Evolutionary conservation across 1,140 invertebrate genomes (phyloP), one percentile per base, ranked within the genome.

Genomic region (Coptotermes formosanus): DNA sequence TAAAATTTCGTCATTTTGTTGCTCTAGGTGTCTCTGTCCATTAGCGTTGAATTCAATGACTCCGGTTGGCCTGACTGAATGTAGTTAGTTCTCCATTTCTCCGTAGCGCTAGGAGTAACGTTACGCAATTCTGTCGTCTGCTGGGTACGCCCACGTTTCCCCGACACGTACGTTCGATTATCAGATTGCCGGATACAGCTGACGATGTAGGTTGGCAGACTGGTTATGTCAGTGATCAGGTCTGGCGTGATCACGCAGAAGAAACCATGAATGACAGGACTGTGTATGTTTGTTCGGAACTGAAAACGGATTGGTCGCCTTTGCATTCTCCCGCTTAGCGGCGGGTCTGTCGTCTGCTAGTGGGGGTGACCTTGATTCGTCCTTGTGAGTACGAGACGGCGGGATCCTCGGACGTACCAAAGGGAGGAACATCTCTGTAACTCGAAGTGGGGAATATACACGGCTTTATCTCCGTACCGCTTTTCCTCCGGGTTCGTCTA

Each of bases 291-390:
- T 12, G 64, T 75, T 75, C 64, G 25, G 8, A 75, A n/a, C 25
- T 75, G n/a, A n/a, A 75, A 3, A 75, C 64, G 7, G 25, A n/a
- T 75, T 12, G 23, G 21, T 52, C 30, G 83, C 59, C 43, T 21
- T 84, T 21, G 83, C 83, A 84, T 30, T 84, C 59, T 84, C 83
- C 83, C 83, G 83, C 83, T 25, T 30, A 84, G 83, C n/a, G 83
- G 83, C 83, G 48, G 64, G 64, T 75, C 25, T 45, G 83, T 84
- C 83, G 83, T 84, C 25, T 84, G 83, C 45, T 84, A 32, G 83
- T 48, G 55, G 59, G 43, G 30, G 55, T 45, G 83, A 84, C 83
- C 83, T 84, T 84, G 83, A 59, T 84, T 30, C 83, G 83, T 84
- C 83, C 83, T 84, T 84, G 83, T 45, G 48, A 55, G 25, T 38